Base-by-base conservation (phyloP, 2,113 vertebrate species). In the Vireo altiloquus region DNA sequence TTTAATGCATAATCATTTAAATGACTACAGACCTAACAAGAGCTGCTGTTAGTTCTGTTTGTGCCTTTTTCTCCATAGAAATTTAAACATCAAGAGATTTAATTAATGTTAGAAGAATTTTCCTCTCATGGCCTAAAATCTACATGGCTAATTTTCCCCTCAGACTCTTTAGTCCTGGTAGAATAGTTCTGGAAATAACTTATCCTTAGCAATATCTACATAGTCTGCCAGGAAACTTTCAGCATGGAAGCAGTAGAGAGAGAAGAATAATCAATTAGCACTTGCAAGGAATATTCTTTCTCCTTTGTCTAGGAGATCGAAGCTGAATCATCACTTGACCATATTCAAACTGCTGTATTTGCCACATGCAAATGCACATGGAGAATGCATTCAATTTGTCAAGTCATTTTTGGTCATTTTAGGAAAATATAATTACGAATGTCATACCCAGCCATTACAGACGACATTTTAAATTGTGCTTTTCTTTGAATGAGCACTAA, bases 71-170 rank as follows among this genome's bases (percentile, higher is more conserved):
- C 64, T 93, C 91, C 93, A 61, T 88, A 97, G 95, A 97, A 97
- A 72, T 96, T 92, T 94, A 96, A 96, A 92, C 44, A 97, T 69
- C 66, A 90, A 89, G 83, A 94, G 92, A 93, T 98, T 98, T 98
- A 98, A 98, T 98, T 98, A 98, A 98, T 95, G 94, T 94, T 95
- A 98, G 90, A 97, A 97, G 90, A 94, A 70, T 94, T 86, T 98
- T 80, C 65, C 76, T 96, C 96, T 87, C 97, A 97, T 96, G 86
- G 94, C 94, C 97, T 97, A 92, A 87, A 95, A 96, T 97, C 92
- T 85, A 96, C 95, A 98, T 75, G 87, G 96, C 96, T 98, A 96
- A 80, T 93, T 97, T 97, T 95, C 97, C 97, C 97, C 85, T 81
- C 83, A 78, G 97, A 97, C 92, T 92, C 63, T 80, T 95, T 82